Base-by-base conservation (phyloP, 2,113 vertebrate genomes). In the Thalassarche chlororhynchos region DNA sequence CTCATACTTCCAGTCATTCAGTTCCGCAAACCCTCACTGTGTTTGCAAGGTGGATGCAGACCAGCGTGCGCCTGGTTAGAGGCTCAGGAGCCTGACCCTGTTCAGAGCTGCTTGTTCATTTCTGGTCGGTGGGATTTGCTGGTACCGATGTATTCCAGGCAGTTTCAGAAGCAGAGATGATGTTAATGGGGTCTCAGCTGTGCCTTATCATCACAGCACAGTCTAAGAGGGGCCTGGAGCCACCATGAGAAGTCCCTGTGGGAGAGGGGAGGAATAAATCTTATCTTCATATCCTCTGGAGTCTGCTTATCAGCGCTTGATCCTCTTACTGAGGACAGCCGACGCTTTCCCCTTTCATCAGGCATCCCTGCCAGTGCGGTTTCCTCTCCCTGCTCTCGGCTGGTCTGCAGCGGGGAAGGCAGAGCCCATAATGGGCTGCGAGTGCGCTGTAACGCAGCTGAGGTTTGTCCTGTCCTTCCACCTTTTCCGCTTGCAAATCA, bases 271-370 rank as follows among this genome's bases (percentile, higher is more conserved):
- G 57, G 84, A 83, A 62, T 93, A 84, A 62, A 92, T 89, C 83
- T 66, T 66, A 18, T 89, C 81, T 85, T 96, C 52, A 20, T 93
- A 55, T 77, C 68, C 66, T 78, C 87, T 68, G 68, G 82, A 88
- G 82, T 72, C 87, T 91, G 75, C 49, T 91, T 96, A 90, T 91
- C 40, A 4, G 66, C 62, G 51, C 82, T 83, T 88, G 66, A 91
- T 95, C 71, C 92, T 96, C 84, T 94, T 85, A 61, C 36, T 89
- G 81, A 91, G 74, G 62, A 82, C 65, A 85, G 81, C 49, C 54
- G 65, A 69, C 69, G 77, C 38, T 85, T 85, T 88, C 44, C 42
- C 42, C 77, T 89, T 47, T 75, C 74, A 76, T 79, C 84, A 68
- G 57, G 20, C 24, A 25, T 52, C 60, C 31, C 36, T 72, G 36